Evolutionary conservation across 1,140 invertebrate species (phyloP).

Genomic region (Saccostrea cuccullata): DNA sequence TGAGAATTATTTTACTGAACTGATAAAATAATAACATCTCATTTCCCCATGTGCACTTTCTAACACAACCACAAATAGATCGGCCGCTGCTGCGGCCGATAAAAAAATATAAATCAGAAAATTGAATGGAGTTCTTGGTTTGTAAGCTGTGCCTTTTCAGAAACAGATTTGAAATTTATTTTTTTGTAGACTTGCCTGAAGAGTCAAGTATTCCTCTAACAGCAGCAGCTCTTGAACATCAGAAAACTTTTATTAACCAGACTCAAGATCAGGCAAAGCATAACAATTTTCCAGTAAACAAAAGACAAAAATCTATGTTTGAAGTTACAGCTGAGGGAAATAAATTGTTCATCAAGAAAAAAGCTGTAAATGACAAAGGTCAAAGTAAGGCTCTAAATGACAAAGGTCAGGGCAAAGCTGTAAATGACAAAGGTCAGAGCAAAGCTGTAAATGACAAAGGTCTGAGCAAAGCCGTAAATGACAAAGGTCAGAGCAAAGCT

Average conservation of each 20-base stretch:
- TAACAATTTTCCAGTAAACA: no score
- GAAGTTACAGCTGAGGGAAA: not conserved
- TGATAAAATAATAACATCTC: no score
- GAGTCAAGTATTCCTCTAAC: no score
- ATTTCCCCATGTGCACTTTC: no score
- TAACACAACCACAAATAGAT: no score
- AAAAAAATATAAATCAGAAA: no score
- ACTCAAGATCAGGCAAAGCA: not conserved
- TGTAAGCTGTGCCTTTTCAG: no score
- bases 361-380: not conserved
- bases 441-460: not conserved
- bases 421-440: not conserved
- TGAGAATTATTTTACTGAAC: no score
- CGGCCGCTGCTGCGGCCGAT: no score
- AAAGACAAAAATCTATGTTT: not conserved
- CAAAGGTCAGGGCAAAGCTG: not conserved
- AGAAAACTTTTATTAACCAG: not conserved
- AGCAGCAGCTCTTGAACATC: not conserved
- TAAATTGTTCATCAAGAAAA: constrained; percentile 4
- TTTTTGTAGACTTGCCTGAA: no score
- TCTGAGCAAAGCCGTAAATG: not conserved
- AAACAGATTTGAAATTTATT: no score
- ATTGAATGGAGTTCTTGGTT: no score
- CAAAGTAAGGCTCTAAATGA: not conserved
- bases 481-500: not conserved